These are phyloP conservation scores for Glossophaga mutica DNA, from an alignment of 2,797 vertebrate species.

Conservation along the genomic window DNA sequence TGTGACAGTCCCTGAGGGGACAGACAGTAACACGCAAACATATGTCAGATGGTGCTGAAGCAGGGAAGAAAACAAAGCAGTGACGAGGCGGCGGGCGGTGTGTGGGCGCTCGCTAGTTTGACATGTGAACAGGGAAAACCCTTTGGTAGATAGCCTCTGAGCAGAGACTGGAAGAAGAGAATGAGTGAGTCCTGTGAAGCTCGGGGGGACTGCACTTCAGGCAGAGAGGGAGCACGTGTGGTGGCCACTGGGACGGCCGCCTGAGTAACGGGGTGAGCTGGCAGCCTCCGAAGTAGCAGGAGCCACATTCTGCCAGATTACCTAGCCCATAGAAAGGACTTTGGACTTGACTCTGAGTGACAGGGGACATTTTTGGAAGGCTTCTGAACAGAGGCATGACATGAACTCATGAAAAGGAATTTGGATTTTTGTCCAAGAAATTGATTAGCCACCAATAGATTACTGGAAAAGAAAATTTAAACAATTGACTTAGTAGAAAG, in stretches of 20 bases:
- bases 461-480: neutral
- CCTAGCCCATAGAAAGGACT: neutral
- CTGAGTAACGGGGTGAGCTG: neutral
- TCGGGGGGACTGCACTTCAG: neutral
- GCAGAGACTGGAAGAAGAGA: neutral
- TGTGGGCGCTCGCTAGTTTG: accelerated
- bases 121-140: neutral
- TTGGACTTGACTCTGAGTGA: neutral
- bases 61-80: neutral
- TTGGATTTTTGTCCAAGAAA: conserved; percentile 11
- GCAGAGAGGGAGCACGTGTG: accelerated
- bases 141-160: neutral
- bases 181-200: neutral
- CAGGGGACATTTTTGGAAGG: neutral
- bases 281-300: neutral
- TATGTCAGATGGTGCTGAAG: neutral
- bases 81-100: neutral
- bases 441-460: neutral
- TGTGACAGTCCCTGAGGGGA: neutral
- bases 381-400: neutral
- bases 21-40: neutral
- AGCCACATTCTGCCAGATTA: neutral
- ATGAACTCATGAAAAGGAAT: neutral
- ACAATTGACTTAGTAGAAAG: neutral
- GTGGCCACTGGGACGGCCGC: neutral